A percentile compares a stretch with the other conserved stretches of the same genome.
Evolutionary conservation across 2,888 invertebrate species (phyloP).

Genomic region (Galeopsomyia nigrocyanea): DNA sequence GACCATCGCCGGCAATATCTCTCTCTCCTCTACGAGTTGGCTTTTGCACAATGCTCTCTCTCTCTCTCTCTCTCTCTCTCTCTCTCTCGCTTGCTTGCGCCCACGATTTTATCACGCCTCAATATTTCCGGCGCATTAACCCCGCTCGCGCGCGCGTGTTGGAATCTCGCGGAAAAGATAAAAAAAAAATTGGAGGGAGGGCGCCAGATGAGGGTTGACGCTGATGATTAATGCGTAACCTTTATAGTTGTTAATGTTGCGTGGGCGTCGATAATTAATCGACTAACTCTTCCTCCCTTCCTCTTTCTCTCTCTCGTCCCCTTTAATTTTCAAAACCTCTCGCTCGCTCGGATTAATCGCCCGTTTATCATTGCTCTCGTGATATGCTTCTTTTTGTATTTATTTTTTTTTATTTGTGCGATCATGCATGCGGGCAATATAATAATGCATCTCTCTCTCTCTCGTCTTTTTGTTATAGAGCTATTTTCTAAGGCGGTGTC

Average conservation of each 20-base stretch:
- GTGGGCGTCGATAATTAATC: constrained; percentile 44
- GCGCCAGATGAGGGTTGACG: too few relatives aligned
- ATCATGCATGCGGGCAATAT: not conserved
- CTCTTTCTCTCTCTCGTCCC: not conserved
- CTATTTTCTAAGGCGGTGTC: constrained; percentile 16
- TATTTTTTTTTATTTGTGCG: too few relatives aligned
- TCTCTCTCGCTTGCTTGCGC: not conserved
- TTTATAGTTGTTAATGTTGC: not conserved
- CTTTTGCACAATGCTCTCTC: too few relatives aligned
- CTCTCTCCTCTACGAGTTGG: too few relatives aligned
- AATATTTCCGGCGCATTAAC: not conserved
- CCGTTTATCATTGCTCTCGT: constrained; percentile 38
- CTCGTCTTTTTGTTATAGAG: not conserved
- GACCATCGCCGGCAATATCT: too few relatives aligned
- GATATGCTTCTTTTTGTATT: too few relatives aligned
- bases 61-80: constrained; percentile 7
- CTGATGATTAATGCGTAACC: constrained; percentile 43
- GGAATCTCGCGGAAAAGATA: too few relatives aligned
- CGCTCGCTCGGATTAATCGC: constrained; percentile 41
- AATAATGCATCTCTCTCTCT: not conserved
- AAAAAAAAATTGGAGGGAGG: too few relatives aligned
- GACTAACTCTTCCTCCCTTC: not conserved
- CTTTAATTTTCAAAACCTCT: constrained; percentile 32
- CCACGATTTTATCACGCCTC: constrained; percentile 8
- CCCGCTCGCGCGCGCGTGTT: not conserved